A percentile compares a stretch with the other conserved stretches of the same genome.
Conservation (phyloP, 2,113 vertebrate genomes). For the Parus major region DNA sequence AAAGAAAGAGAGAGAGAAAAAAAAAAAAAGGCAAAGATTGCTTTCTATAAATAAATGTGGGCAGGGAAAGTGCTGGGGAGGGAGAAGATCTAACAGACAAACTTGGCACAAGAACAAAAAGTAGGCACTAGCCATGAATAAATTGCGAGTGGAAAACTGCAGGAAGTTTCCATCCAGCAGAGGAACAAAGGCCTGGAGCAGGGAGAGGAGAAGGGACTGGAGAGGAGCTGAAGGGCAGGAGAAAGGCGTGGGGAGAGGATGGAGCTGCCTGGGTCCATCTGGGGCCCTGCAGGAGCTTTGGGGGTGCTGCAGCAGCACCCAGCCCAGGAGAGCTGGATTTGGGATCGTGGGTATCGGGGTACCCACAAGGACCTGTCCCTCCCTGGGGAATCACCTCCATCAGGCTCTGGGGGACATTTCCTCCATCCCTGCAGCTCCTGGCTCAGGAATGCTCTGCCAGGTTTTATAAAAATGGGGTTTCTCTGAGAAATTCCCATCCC, state of each 20-base stretch:
- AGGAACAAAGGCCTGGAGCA: neutral
- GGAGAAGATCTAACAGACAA: constrained; percentile 45
- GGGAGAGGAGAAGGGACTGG: neutral
- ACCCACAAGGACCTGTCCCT: neutral
- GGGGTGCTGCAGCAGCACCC: neutral
- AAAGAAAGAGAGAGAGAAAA: too few species aligned
- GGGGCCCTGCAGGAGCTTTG: neutral
- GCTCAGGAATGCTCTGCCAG: neutral
- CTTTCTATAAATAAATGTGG: constrained; percentile 47
- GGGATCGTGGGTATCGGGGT: neutral
- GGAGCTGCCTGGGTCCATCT: neutral
- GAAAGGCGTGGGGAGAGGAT: neutral
- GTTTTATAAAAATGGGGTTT: neutral
- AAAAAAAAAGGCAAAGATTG: neutral
- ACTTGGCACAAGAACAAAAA: constrained; percentile 49
- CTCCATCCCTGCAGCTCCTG: neutral
- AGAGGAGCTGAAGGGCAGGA: neutral
- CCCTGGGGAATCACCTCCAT: neutral
- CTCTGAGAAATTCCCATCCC: neutral
- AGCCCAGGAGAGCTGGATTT: accelerated
- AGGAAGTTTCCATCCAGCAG: constrained; percentile 24
- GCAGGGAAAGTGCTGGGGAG: constrained; percentile 15
- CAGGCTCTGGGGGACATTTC: neutral
- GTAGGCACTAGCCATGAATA: constrained; percentile 19
- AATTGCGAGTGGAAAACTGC: neutral